Evolutionary conservation across 2,113 vertebrate species (phyloP).

Genomic region (Anolis sagrei): DNA sequence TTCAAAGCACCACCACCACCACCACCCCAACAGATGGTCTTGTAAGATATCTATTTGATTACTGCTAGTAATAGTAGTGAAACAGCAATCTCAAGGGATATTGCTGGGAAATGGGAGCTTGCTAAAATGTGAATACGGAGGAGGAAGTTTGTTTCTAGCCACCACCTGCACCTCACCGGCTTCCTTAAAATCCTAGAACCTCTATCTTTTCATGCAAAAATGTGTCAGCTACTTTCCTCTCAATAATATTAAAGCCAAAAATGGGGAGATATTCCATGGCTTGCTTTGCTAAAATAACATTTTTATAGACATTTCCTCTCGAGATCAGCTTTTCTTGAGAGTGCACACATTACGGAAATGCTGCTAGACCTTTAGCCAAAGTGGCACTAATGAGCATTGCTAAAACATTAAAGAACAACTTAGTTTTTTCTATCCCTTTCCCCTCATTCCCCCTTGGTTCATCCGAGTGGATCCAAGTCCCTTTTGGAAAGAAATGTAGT

Average conservation of each 20-base stretch:
- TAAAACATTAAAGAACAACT: neutral
- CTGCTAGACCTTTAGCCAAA: constrained; percentile 7
- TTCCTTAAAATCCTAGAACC: neutral
- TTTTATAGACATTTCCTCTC: constrained; percentile 6
- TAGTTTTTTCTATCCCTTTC: neutral
- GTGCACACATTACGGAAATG: neutral
- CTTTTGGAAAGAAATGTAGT: neutral
- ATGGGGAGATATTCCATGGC: neutral
- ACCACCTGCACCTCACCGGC: neutral
- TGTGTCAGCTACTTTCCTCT: neutral
- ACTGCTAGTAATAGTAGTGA: too few relatives aligned
- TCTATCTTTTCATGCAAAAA: neutral
- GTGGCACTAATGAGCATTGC: neutral
- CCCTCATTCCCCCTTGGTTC: neutral
- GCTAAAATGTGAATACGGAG: too few relatives aligned
- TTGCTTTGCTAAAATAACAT: neutral
- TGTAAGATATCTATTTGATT: too few relatives aligned
- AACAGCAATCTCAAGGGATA: too few relatives aligned
- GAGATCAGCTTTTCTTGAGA: constrained; percentile 17
- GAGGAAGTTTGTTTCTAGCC: neutral
- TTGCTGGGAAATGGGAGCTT: too few relatives aligned
- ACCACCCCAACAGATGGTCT: too few relatives aligned
- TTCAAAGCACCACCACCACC: too few relatives aligned
- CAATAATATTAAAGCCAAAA: constrained; percentile 1
- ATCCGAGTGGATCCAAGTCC: neutral